Conservation (phyloP, 2,113 vertebrate genomes). For the Peromyscus californicus region DNA sequence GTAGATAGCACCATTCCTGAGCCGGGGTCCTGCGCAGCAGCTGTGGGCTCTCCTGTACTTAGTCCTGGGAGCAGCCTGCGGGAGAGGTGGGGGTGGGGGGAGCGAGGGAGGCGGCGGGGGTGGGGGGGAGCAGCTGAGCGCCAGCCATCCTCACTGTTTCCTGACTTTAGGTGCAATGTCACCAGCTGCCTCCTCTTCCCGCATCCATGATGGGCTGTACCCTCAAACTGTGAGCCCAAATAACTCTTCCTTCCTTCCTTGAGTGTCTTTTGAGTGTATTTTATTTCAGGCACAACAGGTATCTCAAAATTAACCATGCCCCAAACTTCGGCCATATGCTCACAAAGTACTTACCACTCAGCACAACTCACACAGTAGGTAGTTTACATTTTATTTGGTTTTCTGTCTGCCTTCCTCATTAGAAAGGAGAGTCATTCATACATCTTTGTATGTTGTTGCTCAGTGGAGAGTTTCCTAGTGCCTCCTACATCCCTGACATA, state of each 20-base stretch:
- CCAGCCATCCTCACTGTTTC: neutral
- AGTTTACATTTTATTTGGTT: neutral
- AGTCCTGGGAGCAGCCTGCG: too few relatives aligned
- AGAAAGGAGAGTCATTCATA: neutral
- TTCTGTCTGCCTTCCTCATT: neutral
- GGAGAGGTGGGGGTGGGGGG: too few relatives aligned
- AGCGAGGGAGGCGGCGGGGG: too few relatives aligned
- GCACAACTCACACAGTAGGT: neutral
- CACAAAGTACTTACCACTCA: neutral
- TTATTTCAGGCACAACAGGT: neutral
- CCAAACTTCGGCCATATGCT: neutral
- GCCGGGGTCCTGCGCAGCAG: neutral
- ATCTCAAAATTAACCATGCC: neutral
- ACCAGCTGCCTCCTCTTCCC: neutral
- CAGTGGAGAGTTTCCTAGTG: neutral
- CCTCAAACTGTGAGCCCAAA: neutral
- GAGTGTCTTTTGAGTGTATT: neutral
- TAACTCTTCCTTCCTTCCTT: neutral
- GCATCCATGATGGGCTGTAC: too few relatives aligned
- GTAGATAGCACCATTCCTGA: neutral
- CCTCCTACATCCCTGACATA: neutral
- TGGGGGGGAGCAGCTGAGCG: neutral
- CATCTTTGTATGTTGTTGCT: constrained; percentile 6
- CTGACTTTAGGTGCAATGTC: neutral
- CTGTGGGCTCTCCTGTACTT: too few relatives aligned